Evolutionary conservation across 2,113 vertebrate species (phyloP), one percentile per base, ranked within the genome.

Genomic region (Zosterops hypoxanthus): DNA sequence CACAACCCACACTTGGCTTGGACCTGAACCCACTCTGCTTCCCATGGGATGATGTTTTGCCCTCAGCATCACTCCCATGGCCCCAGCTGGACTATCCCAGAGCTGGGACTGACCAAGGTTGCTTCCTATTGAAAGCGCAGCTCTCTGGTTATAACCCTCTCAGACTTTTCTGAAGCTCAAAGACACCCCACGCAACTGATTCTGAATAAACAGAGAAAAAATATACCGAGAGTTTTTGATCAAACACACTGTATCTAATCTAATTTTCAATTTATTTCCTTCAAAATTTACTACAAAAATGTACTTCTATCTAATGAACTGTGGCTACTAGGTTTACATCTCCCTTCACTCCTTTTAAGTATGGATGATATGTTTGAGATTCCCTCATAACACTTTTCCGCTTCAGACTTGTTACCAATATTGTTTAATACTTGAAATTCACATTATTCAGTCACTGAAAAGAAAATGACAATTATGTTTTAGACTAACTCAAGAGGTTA

Each of bases 21-120:
- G 12, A 39, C 31, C 12, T 44, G 28, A 13, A 22, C 25, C n/a
- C 21, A 26, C n/a, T 50, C 8, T 6, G 10, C n/a, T 36, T 7
- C 16, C 36, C 6, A 2, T 0, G 0, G 26, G 14, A 2, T 24
- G 16, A 12, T 7, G 2, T 5, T 34, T 41, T 77, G 46, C 33
- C 28, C 22, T 44, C 75, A 53, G 12, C 18, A 66, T n/a, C 8
- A 1, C 12, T 3, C 24, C 41, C 14, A 12, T 5, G 5, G 21
- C 4, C 25, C 22, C 1, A 3, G 17, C 21, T 10, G 26, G 46
- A 28, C 8, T 36, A 33, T 26, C n/a, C 23, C 65, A 71, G 18
- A 9, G 5, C 39, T 59, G 25, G 3, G 13, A 26, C 26, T 80
- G 41, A 25, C 21, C 21, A 24, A 52, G 4, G 9, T 24, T 72